phyloP scores from a whole-genome alignment of 2,888 invertebrate genomes.

The Deroplatys truncata region DNA sequence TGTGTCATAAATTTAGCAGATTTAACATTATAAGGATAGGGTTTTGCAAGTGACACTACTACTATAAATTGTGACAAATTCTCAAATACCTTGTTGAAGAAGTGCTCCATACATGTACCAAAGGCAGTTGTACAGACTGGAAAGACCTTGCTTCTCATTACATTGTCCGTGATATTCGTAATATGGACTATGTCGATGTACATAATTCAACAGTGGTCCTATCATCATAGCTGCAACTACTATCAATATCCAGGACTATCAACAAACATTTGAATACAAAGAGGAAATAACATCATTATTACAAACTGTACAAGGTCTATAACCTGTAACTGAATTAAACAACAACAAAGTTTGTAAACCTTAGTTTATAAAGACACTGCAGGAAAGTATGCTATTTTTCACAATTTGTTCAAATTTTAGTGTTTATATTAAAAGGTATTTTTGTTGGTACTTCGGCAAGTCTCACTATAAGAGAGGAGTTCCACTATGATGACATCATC shows the following conservation, averaged over 20 bases:
- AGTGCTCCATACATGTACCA: constrained; percentile 91
- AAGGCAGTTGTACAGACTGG: constrained; percentile 66
- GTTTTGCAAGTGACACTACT: too few species aligned
- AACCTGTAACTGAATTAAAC: background rate
- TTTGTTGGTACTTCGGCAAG: too few species aligned
- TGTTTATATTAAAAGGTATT: too few species aligned
- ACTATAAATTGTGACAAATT: background rate
- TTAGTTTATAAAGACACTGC: too few species aligned
- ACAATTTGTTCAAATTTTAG: too few species aligned
- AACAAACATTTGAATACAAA: constrained; percentile 27
- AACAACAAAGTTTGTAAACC: too few species aligned
- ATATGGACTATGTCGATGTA: constrained; percentile 70
- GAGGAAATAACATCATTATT: too few species aligned
- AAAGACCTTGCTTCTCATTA: constrained; percentile 44
- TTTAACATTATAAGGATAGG: too few species aligned
- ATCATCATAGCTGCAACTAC: constrained; percentile 68
- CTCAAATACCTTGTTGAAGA: constrained; percentile 73
- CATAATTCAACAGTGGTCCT: constrained; percentile 69
- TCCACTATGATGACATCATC: too few species aligned
- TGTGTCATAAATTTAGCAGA: too few species aligned
- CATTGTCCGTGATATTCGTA: constrained; percentile 58
- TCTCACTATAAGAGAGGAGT: too few species aligned
- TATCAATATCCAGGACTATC: constrained; percentile 79
- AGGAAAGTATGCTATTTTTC: too few species aligned
- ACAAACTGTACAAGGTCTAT: background rate